phyloP scores from a whole-genome alignment of 1,140 invertebrate species.

The Mactra quadrangularis region DNA sequence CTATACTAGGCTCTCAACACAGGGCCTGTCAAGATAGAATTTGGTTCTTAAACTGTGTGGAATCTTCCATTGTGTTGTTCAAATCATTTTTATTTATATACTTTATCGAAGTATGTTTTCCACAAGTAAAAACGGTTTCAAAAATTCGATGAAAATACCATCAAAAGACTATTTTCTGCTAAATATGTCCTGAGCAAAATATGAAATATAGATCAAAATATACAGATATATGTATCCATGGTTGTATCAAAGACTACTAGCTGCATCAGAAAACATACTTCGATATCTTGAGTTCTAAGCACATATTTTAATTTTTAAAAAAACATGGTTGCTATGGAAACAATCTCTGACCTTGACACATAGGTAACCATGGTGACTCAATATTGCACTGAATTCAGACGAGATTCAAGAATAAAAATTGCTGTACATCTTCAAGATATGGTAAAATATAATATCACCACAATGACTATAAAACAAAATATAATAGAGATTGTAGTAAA shows the following conservation, averaged over 20 bases:
- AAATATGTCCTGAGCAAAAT: conserved; percentile 34
- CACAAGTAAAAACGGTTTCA: conserved; percentile 9
- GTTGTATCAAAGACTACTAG: neutral
- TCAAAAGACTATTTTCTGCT: conserved; percentile 17
- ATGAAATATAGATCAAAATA: conserved; percentile 15
- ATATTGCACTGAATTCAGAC: conserved; percentile 34
- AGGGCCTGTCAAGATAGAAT: too few relatives aligned
- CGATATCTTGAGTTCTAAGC: neutral
- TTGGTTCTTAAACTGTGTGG: too few relatives aligned
- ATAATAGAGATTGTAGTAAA: neutral
- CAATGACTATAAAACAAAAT: conserved; percentile 4
- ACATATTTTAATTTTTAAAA: conserved; percentile 14
- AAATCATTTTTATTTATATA: too few relatives aligned
- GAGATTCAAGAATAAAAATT: conserved; percentile 1
- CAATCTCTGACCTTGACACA: conserved; percentile 1
- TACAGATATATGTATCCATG: conserved; percentile 40
- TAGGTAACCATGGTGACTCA: conserved; percentile 21
- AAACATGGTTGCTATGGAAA: conserved; percentile 30
- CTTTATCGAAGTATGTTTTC: conserved; percentile 2
- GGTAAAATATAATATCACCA: conserved; percentile 36
- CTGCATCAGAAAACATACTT: conserved; percentile 8
- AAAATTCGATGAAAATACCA: conserved; percentile 11
- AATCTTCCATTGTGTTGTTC: too few relatives aligned
- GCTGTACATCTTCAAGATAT: neutral
- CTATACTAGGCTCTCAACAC: too few relatives aligned